Evolutionary conservation across 2,888 invertebrate species (phyloP).

Genomic region (Loripinus fragilis): DNA sequence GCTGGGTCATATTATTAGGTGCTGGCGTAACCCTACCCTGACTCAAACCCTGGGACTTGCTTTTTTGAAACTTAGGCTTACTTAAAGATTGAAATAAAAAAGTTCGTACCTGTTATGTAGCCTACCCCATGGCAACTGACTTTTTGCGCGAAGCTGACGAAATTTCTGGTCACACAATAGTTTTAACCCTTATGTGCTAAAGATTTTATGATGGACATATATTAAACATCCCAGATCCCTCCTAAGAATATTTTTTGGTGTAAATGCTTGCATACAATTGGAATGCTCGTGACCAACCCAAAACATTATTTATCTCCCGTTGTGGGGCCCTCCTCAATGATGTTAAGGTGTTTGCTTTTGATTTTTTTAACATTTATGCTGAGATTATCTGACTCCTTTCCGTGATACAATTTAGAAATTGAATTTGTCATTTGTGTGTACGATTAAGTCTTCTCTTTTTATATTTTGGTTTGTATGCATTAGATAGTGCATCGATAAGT

Average conservation of each 20-base stretch:
- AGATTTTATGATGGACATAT: slow-evolving; percentile 22
- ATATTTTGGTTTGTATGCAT: no score
- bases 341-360: not conserved
- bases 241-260: not conserved
- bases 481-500: no score
- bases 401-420: no score
- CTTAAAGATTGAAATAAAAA: not conserved
- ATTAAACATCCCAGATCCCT: slow-evolving; percentile 16
- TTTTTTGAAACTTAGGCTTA: not conserved
- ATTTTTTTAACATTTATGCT: not conserved
- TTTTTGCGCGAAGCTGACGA: not conserved
- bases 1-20: not conserved
- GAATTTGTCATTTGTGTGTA: no score
- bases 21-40: not conserved
- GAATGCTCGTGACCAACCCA: slow-evolving; percentile 23
- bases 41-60: not conserved
- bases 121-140: slow-evolving; percentile 15
- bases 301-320: slow-evolving; percentile 4
- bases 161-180: slow-evolving; percentile 21
- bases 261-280: slow-evolving; percentile 25
- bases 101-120: slow-evolving; percentile 21
- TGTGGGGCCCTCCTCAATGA: not conserved
- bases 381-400: no score
- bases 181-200: not conserved
- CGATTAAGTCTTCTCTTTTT: no score